Conservation (phyloP, 2,797 vertebrate genomes). For the Agapornis canus region DNA sequence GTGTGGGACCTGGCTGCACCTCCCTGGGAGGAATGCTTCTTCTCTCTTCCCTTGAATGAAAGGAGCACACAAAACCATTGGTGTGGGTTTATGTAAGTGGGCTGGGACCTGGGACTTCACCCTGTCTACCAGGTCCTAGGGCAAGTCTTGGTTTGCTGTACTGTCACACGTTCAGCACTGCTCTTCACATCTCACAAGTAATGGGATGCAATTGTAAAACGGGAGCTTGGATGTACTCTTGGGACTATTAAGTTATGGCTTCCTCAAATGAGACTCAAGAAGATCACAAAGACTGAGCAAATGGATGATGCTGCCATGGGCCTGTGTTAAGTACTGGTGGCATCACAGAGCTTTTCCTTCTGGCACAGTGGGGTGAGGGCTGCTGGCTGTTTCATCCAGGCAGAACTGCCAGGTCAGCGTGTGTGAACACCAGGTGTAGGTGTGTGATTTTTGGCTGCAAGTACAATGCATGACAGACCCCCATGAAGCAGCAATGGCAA, state of each 20-base stretch:
- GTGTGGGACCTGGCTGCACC: not conserved
- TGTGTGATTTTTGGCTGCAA: not conserved
- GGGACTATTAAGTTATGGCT: not conserved
- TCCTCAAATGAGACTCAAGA: not conserved
- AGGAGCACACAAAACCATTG: not conserved
- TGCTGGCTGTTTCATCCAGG: not conserved
- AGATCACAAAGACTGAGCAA: not conserved
- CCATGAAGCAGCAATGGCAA: not conserved
- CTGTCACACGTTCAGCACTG: not conserved
- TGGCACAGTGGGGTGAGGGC: not conserved
- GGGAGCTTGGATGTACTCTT: not conserved
- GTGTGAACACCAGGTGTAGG: not conserved
- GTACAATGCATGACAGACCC: not conserved
- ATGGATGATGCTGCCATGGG: not conserved
- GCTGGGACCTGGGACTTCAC: not conserved
- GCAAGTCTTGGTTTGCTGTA: not conserved
- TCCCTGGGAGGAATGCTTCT: not conserved
- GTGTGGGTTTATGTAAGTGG: fast-evolving
- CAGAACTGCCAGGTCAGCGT: not conserved
- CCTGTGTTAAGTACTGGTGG: not conserved
- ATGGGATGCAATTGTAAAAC: not conserved
- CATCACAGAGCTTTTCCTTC: not conserved
- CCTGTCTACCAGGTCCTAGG: not conserved
- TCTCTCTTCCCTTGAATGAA: not conserved
- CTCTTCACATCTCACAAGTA: not conserved